A percentile compares a stretch with the other conserved stretches of the same genome.
phyloP scores from a whole-genome alignment of 2,797 vertebrate species.

The Dipus sagitta region DNA sequence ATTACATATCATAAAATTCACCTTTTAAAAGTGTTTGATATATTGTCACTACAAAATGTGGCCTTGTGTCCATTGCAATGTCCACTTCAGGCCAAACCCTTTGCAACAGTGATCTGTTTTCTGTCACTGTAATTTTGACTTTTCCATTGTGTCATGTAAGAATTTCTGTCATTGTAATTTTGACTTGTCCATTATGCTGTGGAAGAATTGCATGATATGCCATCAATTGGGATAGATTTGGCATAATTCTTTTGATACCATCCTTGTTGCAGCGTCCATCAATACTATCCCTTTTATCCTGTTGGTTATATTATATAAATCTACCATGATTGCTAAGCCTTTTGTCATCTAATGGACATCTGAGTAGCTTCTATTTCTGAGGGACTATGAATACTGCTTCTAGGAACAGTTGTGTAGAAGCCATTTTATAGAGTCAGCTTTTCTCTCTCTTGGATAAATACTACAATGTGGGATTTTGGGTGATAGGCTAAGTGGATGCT shows the following conservation, averaged over 20 bases:
- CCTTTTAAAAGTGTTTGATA: neutral
- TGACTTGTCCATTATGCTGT: no score
- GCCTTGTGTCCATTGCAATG: neutral
- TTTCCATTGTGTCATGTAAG: neutral
- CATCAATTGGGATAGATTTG: neutral
- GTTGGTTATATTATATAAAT: neutral
- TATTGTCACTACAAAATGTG: neutral
- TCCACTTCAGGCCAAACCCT: neutral
- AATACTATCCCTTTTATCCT: no score
- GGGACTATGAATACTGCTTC: neutral
- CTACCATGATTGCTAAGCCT: neutral
- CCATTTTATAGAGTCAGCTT: neutral
- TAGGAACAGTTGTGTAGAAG: neutral
- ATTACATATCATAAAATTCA: neutral
- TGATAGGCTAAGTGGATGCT: neutral
- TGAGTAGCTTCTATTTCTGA: neutral
- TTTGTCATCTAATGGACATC: neutral
- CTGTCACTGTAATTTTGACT: neutral
- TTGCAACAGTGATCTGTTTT: neutral
- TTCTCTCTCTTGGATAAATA: slow-evolving; percentile 16
- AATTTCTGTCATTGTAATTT: no score
- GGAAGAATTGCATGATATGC: neutral
- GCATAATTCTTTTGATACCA: neutral
- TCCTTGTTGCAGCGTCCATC: neutral
- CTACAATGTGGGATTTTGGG: neutral